A percentile compares a stretch with the other conserved stretches of the same genome.
phyloP scores from a whole-genome alignment of 64 coral and sea anemone genomes.

The Stylophora pistillata region DNA sequence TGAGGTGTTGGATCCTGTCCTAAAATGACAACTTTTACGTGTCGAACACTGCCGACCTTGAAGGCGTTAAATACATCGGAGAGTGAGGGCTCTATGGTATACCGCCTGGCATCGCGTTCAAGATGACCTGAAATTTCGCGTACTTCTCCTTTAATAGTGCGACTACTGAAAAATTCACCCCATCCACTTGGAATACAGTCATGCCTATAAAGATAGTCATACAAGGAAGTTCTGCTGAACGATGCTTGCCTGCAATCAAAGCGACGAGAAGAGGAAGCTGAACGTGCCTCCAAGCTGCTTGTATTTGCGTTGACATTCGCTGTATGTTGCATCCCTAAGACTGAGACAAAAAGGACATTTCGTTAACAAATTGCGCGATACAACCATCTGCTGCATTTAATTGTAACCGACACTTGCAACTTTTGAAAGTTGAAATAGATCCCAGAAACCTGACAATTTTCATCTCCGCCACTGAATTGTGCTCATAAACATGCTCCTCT shows the following conservation, averaged over 20 bases:
- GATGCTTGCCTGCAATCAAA: background rate
- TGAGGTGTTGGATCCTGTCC: slow-evolving; percentile 44
- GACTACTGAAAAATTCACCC: background rate
- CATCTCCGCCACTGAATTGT: no score
- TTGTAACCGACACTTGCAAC: no score
- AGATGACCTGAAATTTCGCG: background rate
- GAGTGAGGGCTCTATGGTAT: background rate
- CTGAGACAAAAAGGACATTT: no score
- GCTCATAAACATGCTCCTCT: no score
- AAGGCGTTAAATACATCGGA: slow-evolving; percentile 2
- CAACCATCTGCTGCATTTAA: no score
- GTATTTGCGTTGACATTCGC: no score
- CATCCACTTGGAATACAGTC: background rate
- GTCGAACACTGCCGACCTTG: background rate
- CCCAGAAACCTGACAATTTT: no score
- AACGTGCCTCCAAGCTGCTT: no score
- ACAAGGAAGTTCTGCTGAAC: background rate
- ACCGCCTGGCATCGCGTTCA: background rate
- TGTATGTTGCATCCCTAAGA: no score
- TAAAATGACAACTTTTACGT: slow-evolving; percentile 8
- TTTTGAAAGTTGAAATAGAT: no score
- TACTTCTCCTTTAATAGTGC: background rate
- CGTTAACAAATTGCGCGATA: no score
- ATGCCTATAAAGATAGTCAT: background rate
- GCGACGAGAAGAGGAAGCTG: no score